These are phyloP conservation scores for Siderastrea radians DNA, from an alignment of 92 coral and sea anemone species.

Conservation along the genomic window DNA sequence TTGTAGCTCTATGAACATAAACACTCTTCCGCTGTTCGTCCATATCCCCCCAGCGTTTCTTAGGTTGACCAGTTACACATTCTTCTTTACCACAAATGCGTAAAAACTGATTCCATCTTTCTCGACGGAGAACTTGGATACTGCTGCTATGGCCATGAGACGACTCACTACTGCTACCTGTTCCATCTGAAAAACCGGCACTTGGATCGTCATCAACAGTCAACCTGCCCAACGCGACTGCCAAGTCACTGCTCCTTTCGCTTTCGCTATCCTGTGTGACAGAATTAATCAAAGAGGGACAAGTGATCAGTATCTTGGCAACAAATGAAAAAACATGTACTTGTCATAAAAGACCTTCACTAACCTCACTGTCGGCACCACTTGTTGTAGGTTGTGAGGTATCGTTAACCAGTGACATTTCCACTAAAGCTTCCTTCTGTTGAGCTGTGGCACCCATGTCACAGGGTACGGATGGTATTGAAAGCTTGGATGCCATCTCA, in stretches of 20 bases:
- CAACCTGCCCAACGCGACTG: conserved; percentile 28
- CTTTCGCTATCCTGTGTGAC: too few relatives aligned
- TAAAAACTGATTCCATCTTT: conserved; percentile 51
- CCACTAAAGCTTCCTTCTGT: not conserved
- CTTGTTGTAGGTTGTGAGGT: too few relatives aligned
- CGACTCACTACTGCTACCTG: too few relatives aligned
- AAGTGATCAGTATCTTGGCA: too few relatives aligned
- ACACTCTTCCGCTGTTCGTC: conserved; percentile 41
- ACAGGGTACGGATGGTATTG: not conserved
- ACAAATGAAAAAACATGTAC: too few relatives aligned
- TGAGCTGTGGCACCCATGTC: not conserved
- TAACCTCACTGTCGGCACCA: not conserved
- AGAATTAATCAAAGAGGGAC: too few relatives aligned
- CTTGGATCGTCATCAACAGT: not conserved
- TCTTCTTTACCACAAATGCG: conserved; percentile 37
- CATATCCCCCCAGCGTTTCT: conserved; percentile 50
- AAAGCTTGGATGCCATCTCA: not conserved
- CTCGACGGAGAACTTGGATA: too few relatives aligned
- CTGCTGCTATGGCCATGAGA: too few relatives aligned
- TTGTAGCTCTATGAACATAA: too few relatives aligned
- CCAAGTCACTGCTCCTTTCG: not conserved
- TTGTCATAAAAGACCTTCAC: not conserved
- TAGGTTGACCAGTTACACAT: conserved; percentile 11
- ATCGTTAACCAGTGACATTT: not conserved
- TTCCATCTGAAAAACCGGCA: too few relatives aligned